These are phyloP conservation scores for Chrysaora quinquecirrha DNA, from an alignment of 30 jellyfish, hydroid and myxozoan genomes.

Conservation along the genomic window DNA sequence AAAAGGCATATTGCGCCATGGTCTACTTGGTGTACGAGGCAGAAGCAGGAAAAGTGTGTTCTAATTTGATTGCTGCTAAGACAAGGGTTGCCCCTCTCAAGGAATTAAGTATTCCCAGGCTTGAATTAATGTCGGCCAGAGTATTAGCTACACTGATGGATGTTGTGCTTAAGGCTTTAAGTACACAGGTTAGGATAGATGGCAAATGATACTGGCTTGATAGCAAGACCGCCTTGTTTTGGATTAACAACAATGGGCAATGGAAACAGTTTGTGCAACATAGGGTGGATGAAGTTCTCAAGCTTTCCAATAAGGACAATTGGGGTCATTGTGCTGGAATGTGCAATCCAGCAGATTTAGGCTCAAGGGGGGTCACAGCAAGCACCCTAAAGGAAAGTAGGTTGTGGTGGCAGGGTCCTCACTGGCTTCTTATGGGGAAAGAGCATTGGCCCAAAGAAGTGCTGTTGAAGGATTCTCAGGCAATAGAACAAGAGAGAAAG, in stretches of 20 bases:
- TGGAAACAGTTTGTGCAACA: slow-evolving; percentile 20
- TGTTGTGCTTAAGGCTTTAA: not conserved
- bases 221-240: not conserved
- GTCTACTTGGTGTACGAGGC: slow-evolving; percentile 10
- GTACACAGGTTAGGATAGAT: slow-evolving; percentile 21
- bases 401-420: slow-evolving; percentile 62
- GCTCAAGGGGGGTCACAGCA: slow-evolving; percentile 48
- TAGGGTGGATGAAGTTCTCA: slow-evolving; percentile 3
- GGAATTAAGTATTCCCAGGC: slow-evolving; percentile 1
- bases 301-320: not conserved
- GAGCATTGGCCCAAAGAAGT: slow-evolving; percentile 32
- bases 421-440: slow-evolving; percentile 21
- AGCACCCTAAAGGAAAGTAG: slow-evolving; percentile 9
- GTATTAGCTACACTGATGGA: slow-evolving; percentile 1
- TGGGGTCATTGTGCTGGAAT: slow-evolving; percentile 31
- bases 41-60: not conserved
- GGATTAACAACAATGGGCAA: not conserved
- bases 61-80: slow-evolving; percentile 21
- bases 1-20: slow-evolving; percentile 35
- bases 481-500: slow-evolving; percentile 3
- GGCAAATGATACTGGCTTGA: not conserved
- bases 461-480: slow-evolving; percentile 5
- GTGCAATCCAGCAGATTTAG: slow-evolving; percentile 47
- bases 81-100: slow-evolving; percentile 12
- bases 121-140: not conserved